Conservation (phyloP, 2,888 invertebrate species). For the Axea sp. region DNA sequence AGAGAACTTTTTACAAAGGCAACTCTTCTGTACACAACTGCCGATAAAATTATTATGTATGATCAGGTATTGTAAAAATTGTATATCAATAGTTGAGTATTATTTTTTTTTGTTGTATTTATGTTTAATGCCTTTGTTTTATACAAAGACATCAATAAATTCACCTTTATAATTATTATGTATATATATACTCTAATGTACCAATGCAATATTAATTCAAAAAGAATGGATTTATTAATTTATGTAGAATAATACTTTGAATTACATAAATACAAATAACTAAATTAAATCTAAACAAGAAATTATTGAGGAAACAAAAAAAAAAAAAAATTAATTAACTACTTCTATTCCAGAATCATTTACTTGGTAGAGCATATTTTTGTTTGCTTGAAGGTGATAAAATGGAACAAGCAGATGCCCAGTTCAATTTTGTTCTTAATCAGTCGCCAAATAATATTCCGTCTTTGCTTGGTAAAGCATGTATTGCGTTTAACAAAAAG, state of each 20-base stretch:
- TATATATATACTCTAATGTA: too few relatives aligned
- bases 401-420: slow-evolving; percentile 99
- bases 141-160: too few relatives aligned
- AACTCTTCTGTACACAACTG: slow-evolving; percentile 96
- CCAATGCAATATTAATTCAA: too few relatives aligned
- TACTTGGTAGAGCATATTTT: slow-evolving; percentile 98
- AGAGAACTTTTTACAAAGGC: slow-evolving; percentile 97
- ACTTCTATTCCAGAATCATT: slow-evolving; percentile 87
- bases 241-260: too few relatives aligned
- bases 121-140: too few relatives aligned
- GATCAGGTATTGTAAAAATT: slow-evolving; percentile 86
- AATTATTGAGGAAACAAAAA: too few relatives aligned
- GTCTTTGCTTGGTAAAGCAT: slow-evolving; percentile 98
- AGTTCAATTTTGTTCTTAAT: slow-evolving; percentile 99
- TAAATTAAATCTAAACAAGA: too few relatives aligned
- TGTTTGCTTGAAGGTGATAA: slow-evolving; percentile 99
- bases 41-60: slow-evolving; percentile 99
- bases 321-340: too few relatives aligned
- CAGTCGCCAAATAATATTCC: slow-evolving; percentile 97
- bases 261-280: too few relatives aligned
- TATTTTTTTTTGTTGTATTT: slow-evolving; percentile 1
- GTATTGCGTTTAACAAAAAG: slow-evolving; percentile 98
- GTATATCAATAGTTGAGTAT: not conserved
- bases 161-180: too few relatives aligned
- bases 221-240: too few relatives aligned